Conservation (phyloP, 2,888 invertebrate genomes). For the Bruchidius siliquastri region DNA sequence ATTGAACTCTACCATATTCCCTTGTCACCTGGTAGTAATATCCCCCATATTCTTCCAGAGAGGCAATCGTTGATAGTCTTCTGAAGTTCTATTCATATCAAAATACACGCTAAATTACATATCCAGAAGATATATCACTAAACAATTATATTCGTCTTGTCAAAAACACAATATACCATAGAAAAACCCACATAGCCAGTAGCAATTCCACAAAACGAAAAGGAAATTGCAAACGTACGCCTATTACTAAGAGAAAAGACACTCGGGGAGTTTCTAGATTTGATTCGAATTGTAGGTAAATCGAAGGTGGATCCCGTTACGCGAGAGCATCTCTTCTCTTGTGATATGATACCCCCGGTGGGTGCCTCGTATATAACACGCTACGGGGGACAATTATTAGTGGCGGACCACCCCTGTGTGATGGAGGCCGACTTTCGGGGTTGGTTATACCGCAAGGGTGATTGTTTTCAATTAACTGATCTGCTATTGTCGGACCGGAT, state of each 20-base stretch:
- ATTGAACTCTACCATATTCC: no score
- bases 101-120: no score
- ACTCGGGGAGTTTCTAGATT: background rate
- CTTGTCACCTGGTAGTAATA: no score
- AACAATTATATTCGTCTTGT: background rate
- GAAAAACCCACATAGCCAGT: background rate
- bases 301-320: background rate
- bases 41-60: no score
- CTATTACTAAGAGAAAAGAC: background rate
- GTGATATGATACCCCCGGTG: background rate
- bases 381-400: slow-evolving; percentile 14
- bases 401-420: slow-evolving; percentile 7
- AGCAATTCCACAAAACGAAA: background rate
- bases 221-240: background rate
- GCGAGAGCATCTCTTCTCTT: background rate
- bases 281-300: background rate
- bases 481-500: background rate
- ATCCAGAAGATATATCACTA: background rate
- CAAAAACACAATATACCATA: background rate
- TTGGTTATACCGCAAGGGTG: background rate
- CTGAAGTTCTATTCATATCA: no score
- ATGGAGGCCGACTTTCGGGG: background rate
- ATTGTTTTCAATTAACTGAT: background rate
- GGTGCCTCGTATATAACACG: slow-evolving; percentile 11
- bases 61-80: no score